Evolutionary conservation across 2,113 vertebrate genomes (phyloP).

Genomic region (Sander lucioperca): DNA sequence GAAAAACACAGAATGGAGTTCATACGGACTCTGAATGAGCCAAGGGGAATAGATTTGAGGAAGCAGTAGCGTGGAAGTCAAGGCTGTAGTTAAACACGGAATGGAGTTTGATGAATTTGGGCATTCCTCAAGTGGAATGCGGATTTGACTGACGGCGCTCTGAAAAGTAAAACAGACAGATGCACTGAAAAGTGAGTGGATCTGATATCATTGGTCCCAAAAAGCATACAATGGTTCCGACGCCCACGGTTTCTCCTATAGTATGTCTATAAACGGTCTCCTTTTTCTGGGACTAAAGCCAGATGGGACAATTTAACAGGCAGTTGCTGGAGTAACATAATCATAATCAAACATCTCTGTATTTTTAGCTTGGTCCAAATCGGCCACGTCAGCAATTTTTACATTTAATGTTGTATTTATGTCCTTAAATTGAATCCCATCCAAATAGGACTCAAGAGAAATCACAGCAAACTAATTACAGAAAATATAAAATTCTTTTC

Average conservation of each 20-base stretch:
- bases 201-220: no score
- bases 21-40: no score
- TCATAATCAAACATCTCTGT: slow-evolving; percentile 26
- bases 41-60: no score
- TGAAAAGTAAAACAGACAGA: no score
- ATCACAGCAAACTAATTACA: neutral
- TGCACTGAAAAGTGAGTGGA: no score
- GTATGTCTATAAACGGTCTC: neutral
- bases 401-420: neutral
- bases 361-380: neutral
- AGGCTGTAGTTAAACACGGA: no score
- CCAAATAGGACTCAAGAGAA: neutral
- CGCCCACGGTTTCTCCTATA: neutral
- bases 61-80: no score
- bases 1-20: no score
- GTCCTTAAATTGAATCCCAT: slow-evolving; percentile 4
- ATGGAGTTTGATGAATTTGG: no score
- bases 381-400: neutral
- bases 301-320: neutral
- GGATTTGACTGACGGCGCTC: no score
- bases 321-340: neutral
- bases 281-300: neutral
- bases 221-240: no score
- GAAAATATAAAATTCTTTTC: neutral
- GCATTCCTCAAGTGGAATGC: no score